phyloP scores from a whole-genome alignment of 2,113 vertebrate genomes.

The Trematocara unimaculatum region DNA sequence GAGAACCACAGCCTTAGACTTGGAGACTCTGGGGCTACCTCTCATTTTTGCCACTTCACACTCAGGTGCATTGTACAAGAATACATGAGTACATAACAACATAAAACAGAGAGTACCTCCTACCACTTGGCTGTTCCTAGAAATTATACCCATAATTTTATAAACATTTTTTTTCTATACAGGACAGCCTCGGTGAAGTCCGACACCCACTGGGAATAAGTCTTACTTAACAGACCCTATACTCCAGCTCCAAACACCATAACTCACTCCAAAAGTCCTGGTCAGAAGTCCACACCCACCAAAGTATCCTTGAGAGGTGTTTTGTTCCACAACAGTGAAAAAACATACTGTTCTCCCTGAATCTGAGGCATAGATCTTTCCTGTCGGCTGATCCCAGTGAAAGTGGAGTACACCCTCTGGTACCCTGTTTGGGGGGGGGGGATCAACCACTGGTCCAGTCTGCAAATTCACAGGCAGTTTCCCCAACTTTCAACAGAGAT shows the following conservation, averaged over 20 bases:
- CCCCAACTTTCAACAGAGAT: not conserved
- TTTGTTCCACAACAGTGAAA: not conserved
- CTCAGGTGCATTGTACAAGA: not conserved
- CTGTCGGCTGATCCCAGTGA: not conserved
- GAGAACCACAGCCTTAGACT: not conserved
- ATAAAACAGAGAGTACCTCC: not conserved
- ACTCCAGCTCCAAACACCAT: not conserved
- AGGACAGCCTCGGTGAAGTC: not conserved
- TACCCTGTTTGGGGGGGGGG: rapidly evolving
- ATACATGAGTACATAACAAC: not conserved
- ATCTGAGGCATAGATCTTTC: not conserved
- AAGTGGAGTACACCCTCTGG: not conserved
- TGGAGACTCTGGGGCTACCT: not conserved
- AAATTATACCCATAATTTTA: not conserved
- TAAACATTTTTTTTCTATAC: not conserved
- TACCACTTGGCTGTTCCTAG: not conserved
- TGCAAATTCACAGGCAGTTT: rapidly evolving
- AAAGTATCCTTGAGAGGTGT: not conserved
- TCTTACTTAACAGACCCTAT: not conserved
- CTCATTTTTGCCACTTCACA: not conserved
- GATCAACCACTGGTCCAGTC: not conserved
- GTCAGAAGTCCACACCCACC: not conserved
- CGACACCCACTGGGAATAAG: not conserved
- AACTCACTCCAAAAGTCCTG: not conserved
- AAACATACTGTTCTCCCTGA: not conserved